Percentiles rank a stretch among this genome's conserved stretches.
Evolutionary conservation across 2,113 vertebrate species (phyloP).

Genomic region (Mellivora capensis): DNA sequence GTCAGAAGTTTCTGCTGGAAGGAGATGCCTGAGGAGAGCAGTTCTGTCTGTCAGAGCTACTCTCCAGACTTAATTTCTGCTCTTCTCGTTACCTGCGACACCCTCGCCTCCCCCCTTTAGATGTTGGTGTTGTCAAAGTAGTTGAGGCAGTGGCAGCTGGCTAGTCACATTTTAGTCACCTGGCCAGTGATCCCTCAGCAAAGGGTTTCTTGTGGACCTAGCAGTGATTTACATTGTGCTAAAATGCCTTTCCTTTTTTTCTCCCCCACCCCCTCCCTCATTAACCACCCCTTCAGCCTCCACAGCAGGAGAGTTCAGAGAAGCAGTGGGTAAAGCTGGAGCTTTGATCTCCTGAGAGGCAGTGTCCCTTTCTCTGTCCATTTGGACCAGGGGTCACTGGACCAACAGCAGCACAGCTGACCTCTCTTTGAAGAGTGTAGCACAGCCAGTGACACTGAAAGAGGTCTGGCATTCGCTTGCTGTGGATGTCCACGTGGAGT

Average conservation of each 20-base stretch:
- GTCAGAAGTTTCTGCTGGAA: not conserved
- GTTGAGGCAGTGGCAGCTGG: not conserved
- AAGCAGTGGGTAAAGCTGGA: not conserved
- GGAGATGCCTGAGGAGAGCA: not conserved
- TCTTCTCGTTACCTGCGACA: slow-evolving; percentile 37
- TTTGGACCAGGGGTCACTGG: not conserved
- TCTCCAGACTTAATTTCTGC: not conserved
- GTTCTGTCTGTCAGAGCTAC: slow-evolving; percentile 37
- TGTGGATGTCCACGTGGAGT: not conserved
- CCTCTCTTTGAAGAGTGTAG: slow-evolving; percentile 48
- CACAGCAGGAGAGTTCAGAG: not conserved
- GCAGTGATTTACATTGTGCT: slow-evolving; percentile 11
- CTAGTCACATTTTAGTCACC: slow-evolving; percentile 32
- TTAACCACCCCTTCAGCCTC: fast-evolving
- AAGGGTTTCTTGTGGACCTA: not conserved
- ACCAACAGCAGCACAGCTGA: not conserved
- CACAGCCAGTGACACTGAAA: slow-evolving; percentile 18
- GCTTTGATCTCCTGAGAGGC: slow-evolving; percentile 50
- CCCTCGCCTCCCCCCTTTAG: not conserved
- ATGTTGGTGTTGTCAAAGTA: slow-evolving; percentile 19
- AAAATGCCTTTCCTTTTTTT: not conserved
- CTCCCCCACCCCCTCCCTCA: not conserved
- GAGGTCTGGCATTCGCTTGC: not conserved
- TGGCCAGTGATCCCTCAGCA: not conserved
- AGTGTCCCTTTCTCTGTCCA: not conserved